Evolutionary conservation across 1,140 invertebrate species (phyloP).

Genomic region (Ceratitis capitata): DNA sequence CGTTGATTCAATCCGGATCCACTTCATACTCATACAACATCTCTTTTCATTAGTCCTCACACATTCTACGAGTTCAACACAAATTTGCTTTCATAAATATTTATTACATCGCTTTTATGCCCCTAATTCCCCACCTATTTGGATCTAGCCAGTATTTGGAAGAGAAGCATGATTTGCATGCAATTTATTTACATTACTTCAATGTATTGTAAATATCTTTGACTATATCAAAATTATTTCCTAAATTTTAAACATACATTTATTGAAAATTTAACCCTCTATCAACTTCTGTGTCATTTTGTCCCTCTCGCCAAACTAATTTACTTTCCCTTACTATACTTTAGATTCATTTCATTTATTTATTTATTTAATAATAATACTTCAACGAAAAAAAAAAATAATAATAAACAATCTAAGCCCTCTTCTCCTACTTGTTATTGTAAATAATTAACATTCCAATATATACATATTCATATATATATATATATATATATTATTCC

Average conservation of each 20-base stretch:
- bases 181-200: background rate
- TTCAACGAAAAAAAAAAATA: no score
- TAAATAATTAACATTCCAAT: constrained; percentile 26
- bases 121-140: background rate
- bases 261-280: background rate
- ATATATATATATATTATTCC: no score
- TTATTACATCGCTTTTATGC: background rate
- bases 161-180: background rate
- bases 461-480: no score
- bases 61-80: background rate
- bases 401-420: no score
- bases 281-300: background rate
- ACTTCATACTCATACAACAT: background rate
- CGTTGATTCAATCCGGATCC: no score
- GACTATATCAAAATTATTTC: background rate
- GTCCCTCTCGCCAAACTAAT: no score
- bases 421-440: background rate
- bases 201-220: background rate
- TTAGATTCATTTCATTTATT: no score
- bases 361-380: no score
- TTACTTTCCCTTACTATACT: no score
- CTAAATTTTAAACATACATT: background rate
- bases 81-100: background rate
- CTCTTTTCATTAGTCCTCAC: background rate
- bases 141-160: background rate